These are phyloP conservation scores for Genyomyrus donnyi DNA, from an alignment of 2,113 vertebrate genomes.

Conservation along the genomic window DNA sequence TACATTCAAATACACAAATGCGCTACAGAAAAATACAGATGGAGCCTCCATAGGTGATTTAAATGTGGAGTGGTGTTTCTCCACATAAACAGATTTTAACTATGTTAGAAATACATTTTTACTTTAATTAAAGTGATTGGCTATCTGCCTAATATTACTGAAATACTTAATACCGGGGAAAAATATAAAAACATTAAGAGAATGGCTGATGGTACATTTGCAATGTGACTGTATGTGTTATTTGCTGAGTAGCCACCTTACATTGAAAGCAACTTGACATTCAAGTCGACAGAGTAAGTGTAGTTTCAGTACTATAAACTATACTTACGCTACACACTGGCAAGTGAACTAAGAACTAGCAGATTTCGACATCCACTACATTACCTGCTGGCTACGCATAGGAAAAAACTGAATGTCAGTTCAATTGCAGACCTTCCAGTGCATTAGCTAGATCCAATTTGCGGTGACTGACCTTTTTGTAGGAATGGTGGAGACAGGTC, in stretches of 20 bases:
- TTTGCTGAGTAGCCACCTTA: background rate
- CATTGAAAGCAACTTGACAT: background rate
- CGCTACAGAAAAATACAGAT: background rate
- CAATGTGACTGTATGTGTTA: background rate
- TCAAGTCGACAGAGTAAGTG: background rate
- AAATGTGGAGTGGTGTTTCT: background rate
- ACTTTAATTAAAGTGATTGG: background rate
- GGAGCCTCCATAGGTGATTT: background rate
- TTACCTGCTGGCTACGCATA: background rate
- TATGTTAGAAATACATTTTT: background rate
- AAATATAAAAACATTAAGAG: background rate
- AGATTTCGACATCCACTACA: background rate
- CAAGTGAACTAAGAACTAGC: background rate
- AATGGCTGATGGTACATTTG: background rate
- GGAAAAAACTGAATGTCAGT: background rate
- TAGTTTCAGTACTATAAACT: background rate
- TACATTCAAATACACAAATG: background rate
- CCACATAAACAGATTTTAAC: background rate
- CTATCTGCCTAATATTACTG: background rate
- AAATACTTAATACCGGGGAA: background rate
- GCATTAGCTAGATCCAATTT: background rate
- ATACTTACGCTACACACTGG: background rate
- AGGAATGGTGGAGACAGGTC: slow-evolving; percentile 60
- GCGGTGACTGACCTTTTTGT: slow-evolving; percentile 69
- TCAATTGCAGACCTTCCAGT: background rate